Evolutionary conservation across 1,140 invertebrate genomes (phyloP).

Genomic region (Nebria ingens): DNA sequence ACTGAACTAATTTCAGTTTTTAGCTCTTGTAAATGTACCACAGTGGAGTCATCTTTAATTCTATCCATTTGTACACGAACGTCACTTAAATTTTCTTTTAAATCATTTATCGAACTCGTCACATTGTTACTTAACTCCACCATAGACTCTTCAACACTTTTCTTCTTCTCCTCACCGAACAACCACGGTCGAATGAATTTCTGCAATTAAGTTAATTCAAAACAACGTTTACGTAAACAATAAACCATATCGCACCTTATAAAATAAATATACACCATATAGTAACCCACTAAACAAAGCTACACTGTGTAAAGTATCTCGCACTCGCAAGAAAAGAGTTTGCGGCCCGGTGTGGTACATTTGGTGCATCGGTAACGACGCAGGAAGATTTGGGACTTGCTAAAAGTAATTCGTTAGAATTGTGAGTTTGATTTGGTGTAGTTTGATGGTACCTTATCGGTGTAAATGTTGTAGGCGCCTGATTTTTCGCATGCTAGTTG

Average conservation of each 20-base stretch:
- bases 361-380: neutral
- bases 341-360: neutral
- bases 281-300: constrained; percentile 56
- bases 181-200: constrained; percentile 30
- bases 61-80: constrained; percentile 46
- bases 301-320: constrained; percentile 54
- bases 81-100: constrained; percentile 46
- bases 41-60: constrained; percentile 38
- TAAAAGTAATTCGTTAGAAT: too few species aligned
- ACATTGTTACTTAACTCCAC: constrained; percentile 55
- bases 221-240: constrained; percentile 2
- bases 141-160: constrained; percentile 46
- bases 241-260: constrained; percentile 45
- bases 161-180: constrained; percentile 29
- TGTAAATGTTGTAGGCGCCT: constrained; percentile 35
- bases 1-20: constrained; percentile 65
- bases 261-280: constrained; percentile 62
- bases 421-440: too few species aligned
- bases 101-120: constrained; percentile 46
- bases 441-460: too few species aligned
- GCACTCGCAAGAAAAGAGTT: constrained; percentile 42
- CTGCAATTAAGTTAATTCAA: constrained; percentile 19
- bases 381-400: constrained; percentile 30
- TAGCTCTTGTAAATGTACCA: constrained; percentile 54
- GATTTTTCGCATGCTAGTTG: constrained; percentile 56